Percentiles rank a stretch among this genome's conserved stretches.
phyloP scores from a whole-genome alignment of 2,888 invertebrate species.

The Muschampia plurimacula region DNA sequence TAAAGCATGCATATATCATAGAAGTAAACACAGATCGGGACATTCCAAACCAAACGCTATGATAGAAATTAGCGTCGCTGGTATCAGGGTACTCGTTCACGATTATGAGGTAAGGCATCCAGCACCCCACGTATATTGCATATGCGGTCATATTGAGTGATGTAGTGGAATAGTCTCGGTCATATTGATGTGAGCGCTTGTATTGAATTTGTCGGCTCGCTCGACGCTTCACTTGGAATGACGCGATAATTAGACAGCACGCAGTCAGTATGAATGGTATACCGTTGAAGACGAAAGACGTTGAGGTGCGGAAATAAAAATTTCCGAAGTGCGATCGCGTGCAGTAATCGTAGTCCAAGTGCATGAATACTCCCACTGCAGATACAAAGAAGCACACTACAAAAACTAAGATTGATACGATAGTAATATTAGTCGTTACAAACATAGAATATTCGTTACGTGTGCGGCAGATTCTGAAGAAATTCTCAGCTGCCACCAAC shows the following conservation, averaged over 20 bases:
- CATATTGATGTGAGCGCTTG: slow-evolving; percentile 87
- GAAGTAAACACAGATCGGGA: slow-evolving; percentile 89
- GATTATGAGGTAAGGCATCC: slow-evolving; percentile 89
- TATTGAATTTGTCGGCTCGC: slow-evolving; percentile 82
- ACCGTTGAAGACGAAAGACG: slow-evolving; percentile 85
- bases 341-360: slow-evolving; percentile 90
- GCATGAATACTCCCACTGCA: slow-evolving; percentile 86
- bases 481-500: slow-evolving; percentile 84
- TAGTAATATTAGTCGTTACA: slow-evolving; percentile 50
- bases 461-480: slow-evolving; percentile 85
- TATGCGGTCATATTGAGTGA: slow-evolving; percentile 88
- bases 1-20: slow-evolving; percentile 86
- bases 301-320: slow-evolving; percentile 83
- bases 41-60: slow-evolving; percentile 89
- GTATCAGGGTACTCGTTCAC: slow-evolving; percentile 80
- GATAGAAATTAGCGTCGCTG: slow-evolving; percentile 86
- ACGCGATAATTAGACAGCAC: slow-evolving; percentile 81
- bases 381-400: slow-evolving; percentile 82
- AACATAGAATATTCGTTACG: neutral
- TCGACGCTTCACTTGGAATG: slow-evolving; percentile 79
- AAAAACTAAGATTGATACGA: slow-evolving; percentile 85
- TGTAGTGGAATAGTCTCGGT: slow-evolving; percentile 87
- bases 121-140: slow-evolving; percentile 86
- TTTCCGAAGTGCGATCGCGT: slow-evolving; percentile 82
- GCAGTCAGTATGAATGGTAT: slow-evolving; percentile 85